Evolutionary conservation across 23 tunicate genomes (phyloP).

Genomic region (Corella eumyota): DNA sequence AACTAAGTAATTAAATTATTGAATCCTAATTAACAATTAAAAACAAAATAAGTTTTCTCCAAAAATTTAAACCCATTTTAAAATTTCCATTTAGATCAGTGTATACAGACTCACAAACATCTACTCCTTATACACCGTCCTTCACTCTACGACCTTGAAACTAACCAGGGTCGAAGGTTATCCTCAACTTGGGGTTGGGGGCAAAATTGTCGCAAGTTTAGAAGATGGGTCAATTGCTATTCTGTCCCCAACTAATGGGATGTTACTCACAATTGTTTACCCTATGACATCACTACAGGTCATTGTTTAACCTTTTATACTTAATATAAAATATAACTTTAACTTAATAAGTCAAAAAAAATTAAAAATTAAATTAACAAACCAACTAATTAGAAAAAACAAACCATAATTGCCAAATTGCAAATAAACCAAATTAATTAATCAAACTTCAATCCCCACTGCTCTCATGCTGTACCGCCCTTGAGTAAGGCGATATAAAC

Average conservation of each 20-base stretch:
- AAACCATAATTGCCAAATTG: too few relatives aligned
- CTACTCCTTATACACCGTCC: slow-evolving; percentile 34
- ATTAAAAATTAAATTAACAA: too few relatives aligned
- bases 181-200: slow-evolving; percentile 7
- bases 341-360: too few relatives aligned
- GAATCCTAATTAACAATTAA: too few relatives aligned
- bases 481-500: too few relatives aligned
- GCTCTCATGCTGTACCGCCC: too few relatives aligned
- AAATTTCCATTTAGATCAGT: slow-evolving; percentile 27
- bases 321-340: not conserved
- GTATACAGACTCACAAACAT: slow-evolving; percentile 38
- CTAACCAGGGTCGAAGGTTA: slow-evolving; percentile 39
- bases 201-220: slow-evolving; percentile 43
- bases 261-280: slow-evolving; percentile 46
- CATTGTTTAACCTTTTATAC: not conserved
- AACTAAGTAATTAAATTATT: too few relatives aligned
- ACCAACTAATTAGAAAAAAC: too few relatives aligned
- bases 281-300: slow-evolving; percentile 82
- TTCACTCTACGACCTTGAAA: slow-evolving; percentile 48
- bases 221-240: slow-evolving; percentile 86
- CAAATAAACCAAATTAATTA: too few relatives aligned
- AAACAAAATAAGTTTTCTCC: too few relatives aligned
- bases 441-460: too few relatives aligned
- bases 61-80: too few relatives aligned
- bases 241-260: slow-evolving; percentile 64